Conservation (phyloP, 2,888 invertebrate species). For the Netelia fuscicornis region DNA sequence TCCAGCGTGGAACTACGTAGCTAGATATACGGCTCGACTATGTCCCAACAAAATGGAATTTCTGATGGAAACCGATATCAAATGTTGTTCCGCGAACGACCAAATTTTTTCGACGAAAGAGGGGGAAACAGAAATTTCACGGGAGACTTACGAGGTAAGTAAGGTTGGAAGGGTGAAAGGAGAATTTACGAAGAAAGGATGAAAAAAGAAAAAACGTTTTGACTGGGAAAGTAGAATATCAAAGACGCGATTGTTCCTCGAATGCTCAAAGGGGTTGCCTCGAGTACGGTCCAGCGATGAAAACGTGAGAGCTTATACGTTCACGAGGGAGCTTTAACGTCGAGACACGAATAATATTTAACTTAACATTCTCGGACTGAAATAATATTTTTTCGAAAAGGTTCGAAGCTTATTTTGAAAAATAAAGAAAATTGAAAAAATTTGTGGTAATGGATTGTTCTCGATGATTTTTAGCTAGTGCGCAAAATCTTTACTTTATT, state of each 20-base stretch:
- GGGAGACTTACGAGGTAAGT: neutral
- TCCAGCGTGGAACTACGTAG: no score
- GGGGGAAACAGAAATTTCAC: neutral
- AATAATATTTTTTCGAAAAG: no score
- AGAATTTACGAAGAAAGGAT: neutral
- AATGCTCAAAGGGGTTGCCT: conserved; percentile 11
- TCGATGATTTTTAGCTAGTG: neutral
- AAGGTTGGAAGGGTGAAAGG: neutral
- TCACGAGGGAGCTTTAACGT: neutral
- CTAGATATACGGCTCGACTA: no score
- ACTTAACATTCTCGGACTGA: no score
- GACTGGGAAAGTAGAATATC: conserved; percentile 23
- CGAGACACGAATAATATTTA: neutral
- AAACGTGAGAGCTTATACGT: conserved; percentile 32
- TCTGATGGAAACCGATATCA: no score
- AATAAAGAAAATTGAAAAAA: neutral
- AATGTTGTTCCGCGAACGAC: neutral
- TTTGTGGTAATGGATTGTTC: neutral
- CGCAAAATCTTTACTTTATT: neutral
- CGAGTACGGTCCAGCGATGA: neutral
- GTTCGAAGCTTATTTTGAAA: neutral
- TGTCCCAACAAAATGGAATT: no score
- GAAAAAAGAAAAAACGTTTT: conserved; percentile 13
- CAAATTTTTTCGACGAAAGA: neutral
- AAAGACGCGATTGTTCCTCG: conserved; percentile 52